Conservation (phyloP, 2,113 vertebrate species). For the Alethe castanea region DNA sequence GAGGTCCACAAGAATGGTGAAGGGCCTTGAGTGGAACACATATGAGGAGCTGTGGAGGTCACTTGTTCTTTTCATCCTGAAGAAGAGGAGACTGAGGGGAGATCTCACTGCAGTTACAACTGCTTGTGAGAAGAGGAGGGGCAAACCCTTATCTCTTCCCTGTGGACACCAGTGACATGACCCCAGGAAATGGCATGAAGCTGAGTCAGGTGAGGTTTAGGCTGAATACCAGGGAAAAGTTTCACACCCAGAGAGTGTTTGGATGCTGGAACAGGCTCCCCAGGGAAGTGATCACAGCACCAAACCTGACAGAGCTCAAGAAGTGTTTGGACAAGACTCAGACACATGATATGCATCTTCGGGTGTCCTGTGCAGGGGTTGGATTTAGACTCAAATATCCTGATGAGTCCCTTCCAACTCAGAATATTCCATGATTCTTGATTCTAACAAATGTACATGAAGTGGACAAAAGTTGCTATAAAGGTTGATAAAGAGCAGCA, state of each 20-base stretch:
- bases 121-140: background rate
- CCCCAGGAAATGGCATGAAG: background rate
- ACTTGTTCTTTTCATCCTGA: background rate
- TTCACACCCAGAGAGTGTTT: accelerated
- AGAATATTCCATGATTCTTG: background rate
- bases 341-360: background rate
- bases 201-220: background rate
- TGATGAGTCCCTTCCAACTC: background rate
- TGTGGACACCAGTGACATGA: background rate
- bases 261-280: background rate
- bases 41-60: background rate
- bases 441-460: background rate
- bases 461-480: background rate
- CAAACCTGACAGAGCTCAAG: background rate
- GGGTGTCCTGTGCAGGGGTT: background rate
- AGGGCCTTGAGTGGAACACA: accelerated
- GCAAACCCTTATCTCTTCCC: background rate
- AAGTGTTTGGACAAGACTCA: background rate
- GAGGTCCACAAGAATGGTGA: background rate
- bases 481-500: background rate
- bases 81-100: background rate
- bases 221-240: background rate
- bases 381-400: background rate
- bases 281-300: background rate
- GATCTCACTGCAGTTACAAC: background rate